Evolutionary conservation across 2,797 vertebrate genomes (phyloP).

Genomic region (Poecilia velifera): DNA sequence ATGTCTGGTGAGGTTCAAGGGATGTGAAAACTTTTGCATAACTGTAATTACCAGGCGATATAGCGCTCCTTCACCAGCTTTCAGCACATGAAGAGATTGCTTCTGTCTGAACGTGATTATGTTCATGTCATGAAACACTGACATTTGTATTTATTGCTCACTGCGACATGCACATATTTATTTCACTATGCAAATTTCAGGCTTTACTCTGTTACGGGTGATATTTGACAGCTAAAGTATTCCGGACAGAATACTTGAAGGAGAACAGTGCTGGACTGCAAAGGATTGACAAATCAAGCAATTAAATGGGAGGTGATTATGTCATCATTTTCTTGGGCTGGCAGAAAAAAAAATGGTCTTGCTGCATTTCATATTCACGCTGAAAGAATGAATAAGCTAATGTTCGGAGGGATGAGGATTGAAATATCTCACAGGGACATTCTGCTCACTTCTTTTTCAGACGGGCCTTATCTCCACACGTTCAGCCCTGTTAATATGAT

Average conservation of each 20-base stretch:
- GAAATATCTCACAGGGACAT: conserved; percentile 82
- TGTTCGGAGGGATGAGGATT: conserved; percentile 64
- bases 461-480: conserved; percentile 83
- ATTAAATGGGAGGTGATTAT: conserved; percentile 82
- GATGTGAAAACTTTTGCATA: not conserved
- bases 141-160: conserved; percentile 37
- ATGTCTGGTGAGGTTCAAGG: not conserved
- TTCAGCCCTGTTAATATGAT: conserved; percentile 90
- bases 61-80: conserved; percentile 21
- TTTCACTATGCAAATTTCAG: conserved; percentile 59
- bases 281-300: conserved; percentile 79
- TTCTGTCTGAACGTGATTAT: conserved; percentile 30
- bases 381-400: conserved; percentile 76
- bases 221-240: conserved; percentile 49
- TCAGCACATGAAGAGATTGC: conserved; percentile 21
- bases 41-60: not conserved
- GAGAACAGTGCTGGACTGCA: conserved; percentile 39
- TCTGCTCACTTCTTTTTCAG: conserved; percentile 79
- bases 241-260: conserved; percentile 34
- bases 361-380: conserved; percentile 76
- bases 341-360: conserved; percentile 70
- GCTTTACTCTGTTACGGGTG: conserved; percentile 33
- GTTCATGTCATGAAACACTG: conserved; percentile 41
- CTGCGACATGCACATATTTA: conserved; percentile 52
- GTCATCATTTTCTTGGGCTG: conserved; percentile 76